Percentiles rank a stretch among this genome's conserved stretches.
phyloP scores from a whole-genome alignment of 1,140 invertebrate species.

The Drosophila nigrodunni region DNA sequence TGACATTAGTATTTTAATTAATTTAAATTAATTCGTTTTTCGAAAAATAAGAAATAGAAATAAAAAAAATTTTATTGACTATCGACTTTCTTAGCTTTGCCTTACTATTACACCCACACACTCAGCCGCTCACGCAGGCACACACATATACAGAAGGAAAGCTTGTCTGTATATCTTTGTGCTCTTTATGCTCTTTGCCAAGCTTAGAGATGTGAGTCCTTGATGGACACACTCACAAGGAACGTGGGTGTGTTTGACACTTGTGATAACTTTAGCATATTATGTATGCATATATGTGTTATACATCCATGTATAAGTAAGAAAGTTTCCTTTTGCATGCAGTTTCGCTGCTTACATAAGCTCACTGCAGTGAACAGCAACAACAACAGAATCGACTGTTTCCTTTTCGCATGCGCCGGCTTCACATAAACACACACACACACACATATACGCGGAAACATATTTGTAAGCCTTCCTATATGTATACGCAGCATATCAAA shows the following conservation, averaged over 20 bases:
- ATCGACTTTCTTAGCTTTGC: too few species aligned
- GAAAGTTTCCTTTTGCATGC: conserved; percentile 3
- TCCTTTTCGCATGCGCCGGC: conserved; percentile 57
- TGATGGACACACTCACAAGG: conserved; percentile 5
- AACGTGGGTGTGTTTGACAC: conserved; percentile 16
- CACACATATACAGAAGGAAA: too few species aligned
- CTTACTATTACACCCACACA: neutral
- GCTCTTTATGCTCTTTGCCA: conserved; percentile 32
- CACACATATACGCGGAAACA: conserved; percentile 2
- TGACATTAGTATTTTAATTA: neutral
- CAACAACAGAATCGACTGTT: conserved; percentile 2
- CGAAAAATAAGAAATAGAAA: too few species aligned
- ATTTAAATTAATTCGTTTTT: too few species aligned
- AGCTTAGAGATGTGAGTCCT: conserved; percentile 16
- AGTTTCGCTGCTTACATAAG: conserved; percentile 53
- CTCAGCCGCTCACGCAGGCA: neutral
- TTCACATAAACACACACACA: neutral
- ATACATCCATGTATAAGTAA: conserved; percentile 2
- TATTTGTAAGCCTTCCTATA: neutral
- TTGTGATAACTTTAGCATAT: neutral
- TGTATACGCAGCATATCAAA: neutral
- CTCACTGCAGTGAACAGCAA: conserved; percentile 30
- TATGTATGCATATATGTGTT: neutral
- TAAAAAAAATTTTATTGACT: too few species aligned
- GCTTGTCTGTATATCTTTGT: neutral